These are phyloP conservation scores for Eucidaris tribuloides DNA, from an alignment of 35 echinoderm and acorn worm genomes.

Conservation along the genomic window DNA sequence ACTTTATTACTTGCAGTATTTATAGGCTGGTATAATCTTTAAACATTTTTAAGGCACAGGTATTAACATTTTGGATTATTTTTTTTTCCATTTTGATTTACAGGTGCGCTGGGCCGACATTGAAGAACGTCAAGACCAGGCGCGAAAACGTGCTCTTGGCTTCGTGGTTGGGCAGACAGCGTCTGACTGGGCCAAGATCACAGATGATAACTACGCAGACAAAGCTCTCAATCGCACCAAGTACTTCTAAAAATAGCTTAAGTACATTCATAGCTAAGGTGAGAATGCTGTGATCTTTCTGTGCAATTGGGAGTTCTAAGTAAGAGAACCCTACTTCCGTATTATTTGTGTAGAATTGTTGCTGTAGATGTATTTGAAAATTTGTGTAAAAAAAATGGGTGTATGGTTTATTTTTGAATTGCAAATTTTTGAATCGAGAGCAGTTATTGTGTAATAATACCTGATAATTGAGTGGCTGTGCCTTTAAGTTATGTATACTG, in stretches of 20 bases:
- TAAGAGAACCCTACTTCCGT: too few species aligned
- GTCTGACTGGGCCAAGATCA: constrained; percentile 93
- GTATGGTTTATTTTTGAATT: neutral
- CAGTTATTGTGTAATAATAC: too few species aligned
- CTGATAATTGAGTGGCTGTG: neutral
- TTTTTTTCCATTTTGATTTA: too few species aligned
- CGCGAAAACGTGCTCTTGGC: constrained; percentile 80
- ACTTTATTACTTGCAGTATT: too few species aligned
- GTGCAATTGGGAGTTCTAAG: too few species aligned
- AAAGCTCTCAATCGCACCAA: constrained; percentile 97
- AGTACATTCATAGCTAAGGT: neutral
- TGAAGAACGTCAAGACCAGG: constrained; percentile 90
- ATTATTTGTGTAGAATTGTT: too few species aligned
- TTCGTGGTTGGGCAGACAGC: constrained; percentile 92
- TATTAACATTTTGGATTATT: too few species aligned
- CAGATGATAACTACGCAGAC: constrained; percentile 92
- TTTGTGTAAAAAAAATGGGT: constrained; percentile 5
- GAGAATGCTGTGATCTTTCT: too few species aligned
- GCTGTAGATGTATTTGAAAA: neutral
- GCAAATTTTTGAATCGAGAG: too few species aligned
- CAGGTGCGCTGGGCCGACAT: constrained; percentile 98
- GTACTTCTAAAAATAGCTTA: constrained; percentile 56
- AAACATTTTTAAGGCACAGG: too few species aligned
- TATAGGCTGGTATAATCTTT: too few species aligned
- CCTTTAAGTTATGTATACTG: too few species aligned